Evolutionary conservation across 2,797 vertebrate genomes (phyloP), one percentile per base, ranked within the genome.

Genomic region (Oceanodroma leucorhoa): DNA sequence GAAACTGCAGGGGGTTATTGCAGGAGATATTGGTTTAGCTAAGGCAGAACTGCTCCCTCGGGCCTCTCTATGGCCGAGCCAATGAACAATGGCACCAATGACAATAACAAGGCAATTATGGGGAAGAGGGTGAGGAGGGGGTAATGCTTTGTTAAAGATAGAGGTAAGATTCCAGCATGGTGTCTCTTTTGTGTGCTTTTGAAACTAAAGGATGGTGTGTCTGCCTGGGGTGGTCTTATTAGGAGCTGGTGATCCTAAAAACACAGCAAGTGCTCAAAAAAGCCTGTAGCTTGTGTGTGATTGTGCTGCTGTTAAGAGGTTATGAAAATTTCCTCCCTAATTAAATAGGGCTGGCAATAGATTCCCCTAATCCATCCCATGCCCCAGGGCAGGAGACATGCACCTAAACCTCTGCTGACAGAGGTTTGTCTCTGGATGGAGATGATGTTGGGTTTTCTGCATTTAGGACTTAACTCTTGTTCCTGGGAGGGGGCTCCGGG

Each of bases 21-120:
- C 84, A 71, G 95, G 96, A 97, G 94, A 95, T 96, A 93, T 96
- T 96, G 98, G 98, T 97, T 98, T 98, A 97, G 97, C 97, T 92
- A 91, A 98, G 97, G 97, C 90, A 65, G 97, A 98, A 97, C 89
- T 95, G 97, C 97, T 97, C 97, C 97, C 97, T 76, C 2, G 96
- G 97, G 97, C 81, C 93, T 96, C 94, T 95, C 96, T 94, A 43
- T 2, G 93, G 96, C 94, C 83, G 6, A 88, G 94, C 94, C 91
- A 91, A 96, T 98, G 97, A 97, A 89, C 96, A 96, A 97, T 97
- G 97, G 95, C 94, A 94, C 95, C 95, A 64, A 94, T 93, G 97
- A 97, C 97, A 96, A 83, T 97, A 97, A 98, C 97, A 97, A 98
- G 98, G 97, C 98, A 97, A 98, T 98, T 98, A 98, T 95, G 89